Conservation (phyloP, 1,140 invertebrate species). For the Drosophila melanica region DNA sequence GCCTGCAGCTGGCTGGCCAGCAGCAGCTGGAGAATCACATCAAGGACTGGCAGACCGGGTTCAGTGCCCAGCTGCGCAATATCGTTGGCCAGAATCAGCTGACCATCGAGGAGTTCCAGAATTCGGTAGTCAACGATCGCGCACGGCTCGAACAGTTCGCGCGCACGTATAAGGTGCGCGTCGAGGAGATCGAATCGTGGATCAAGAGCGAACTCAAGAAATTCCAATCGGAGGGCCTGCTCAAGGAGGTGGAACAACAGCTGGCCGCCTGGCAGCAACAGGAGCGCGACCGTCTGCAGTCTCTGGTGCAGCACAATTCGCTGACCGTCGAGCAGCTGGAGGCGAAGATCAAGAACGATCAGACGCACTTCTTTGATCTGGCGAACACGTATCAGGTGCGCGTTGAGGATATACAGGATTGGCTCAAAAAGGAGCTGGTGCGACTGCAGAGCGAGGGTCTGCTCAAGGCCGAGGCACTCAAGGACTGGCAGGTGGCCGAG, state of each 20-base stretch:
- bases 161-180: constrained; percentile 69
- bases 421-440: constrained; percentile 74
- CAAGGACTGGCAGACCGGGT: constrained; percentile 74
- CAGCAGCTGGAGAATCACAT: constrained; percentile 68
- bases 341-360: constrained; percentile 75
- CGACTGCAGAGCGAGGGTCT: constrained; percentile 74
- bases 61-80: constrained; percentile 60
- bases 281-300: constrained; percentile 69
- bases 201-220: constrained; percentile 71
- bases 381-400: constrained; percentile 74
- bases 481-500: constrained; percentile 76
- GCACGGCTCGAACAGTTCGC: constrained; percentile 67
- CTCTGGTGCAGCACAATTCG: constrained; percentile 69
- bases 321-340: constrained; percentile 75
- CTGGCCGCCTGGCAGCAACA: constrained; percentile 71
- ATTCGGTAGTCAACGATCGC: constrained; percentile 70
- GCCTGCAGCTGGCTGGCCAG: constrained; percentile 64
- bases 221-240: constrained; percentile 72
- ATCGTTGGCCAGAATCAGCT: constrained; percentile 72
- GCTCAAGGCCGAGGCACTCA: constrained; percentile 70
- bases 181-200: constrained; percentile 77
- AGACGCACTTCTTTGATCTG: constrained; percentile 68
- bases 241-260: constrained; percentile 75
- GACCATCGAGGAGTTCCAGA: constrained; percentile 78
- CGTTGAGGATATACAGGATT: constrained; percentile 77